Conservation (phyloP, 2,113 vertebrate genomes). For the Salvator merianae region DNA sequence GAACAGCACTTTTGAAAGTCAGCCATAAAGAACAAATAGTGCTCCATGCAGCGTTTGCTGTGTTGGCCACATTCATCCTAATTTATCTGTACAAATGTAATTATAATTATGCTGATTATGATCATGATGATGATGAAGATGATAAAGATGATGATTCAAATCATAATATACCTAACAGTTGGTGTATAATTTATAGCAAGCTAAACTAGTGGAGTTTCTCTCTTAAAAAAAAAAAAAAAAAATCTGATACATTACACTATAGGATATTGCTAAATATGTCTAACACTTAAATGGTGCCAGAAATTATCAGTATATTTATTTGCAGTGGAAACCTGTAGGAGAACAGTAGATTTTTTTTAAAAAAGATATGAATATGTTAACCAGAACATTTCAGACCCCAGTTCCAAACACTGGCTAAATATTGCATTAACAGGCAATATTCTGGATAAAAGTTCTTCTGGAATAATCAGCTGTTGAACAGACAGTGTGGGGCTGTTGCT, state of each 20-base stretch:
- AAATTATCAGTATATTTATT: neutral
- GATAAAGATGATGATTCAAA: constrained; percentile 27
- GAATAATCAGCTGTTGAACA: too few relatives aligned
- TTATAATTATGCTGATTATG: constrained; percentile 46
- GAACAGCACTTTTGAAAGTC: neutral
- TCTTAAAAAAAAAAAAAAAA: too few relatives aligned
- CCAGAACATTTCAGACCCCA: neutral
- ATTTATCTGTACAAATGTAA: constrained; percentile 55
- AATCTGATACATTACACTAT: constrained; percentile 44
- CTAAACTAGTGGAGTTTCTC: constrained; percentile 60
- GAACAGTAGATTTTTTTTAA: neutral
- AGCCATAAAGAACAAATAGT: constrained; percentile 24
- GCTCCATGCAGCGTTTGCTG: constrained; percentile 5
- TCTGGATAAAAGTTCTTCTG: too few relatives aligned
- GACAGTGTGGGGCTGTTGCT: too few relatives aligned
- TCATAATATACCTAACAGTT: constrained; percentile 55
- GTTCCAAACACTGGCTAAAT: too few relatives aligned
- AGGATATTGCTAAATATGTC: constrained; percentile 36
- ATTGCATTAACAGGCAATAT: too few relatives aligned
- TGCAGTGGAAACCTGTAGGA: neutral
- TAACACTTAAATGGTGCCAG: constrained; percentile 4
- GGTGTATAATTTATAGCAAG: constrained; percentile 50
- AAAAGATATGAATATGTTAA: neutral
- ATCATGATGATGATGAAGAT: constrained; percentile 33
- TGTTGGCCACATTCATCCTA: constrained; percentile 15